Percentiles rank a stretch among this genome's conserved stretches.
phyloP scores from a whole-genome alignment of 2,888 invertebrate species.

The Alsophila aescularia region DNA sequence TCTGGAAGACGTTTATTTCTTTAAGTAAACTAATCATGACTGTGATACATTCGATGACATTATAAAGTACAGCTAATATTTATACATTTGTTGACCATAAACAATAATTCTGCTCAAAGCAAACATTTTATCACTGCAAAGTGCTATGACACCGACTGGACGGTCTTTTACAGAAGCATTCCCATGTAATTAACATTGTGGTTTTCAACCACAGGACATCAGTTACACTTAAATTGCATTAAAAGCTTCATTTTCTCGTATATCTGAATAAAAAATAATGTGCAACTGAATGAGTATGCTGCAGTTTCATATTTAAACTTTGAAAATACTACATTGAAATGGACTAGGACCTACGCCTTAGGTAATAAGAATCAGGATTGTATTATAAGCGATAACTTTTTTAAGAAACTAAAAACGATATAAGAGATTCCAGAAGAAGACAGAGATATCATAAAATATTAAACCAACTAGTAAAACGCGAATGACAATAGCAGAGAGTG shows the following conservation, averaged over 20 bases:
- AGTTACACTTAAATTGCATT: conserved; percentile 28
- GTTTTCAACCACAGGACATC: conserved; percentile 23
- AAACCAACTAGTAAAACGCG: conserved; percentile 5
- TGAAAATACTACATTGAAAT: neutral
- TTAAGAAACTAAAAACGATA: too few relatives aligned
- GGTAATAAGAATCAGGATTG: too few relatives aligned
- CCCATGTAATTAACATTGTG: conserved; percentile 6
- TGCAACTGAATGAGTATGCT: neutral
- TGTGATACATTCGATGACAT: too few relatives aligned
- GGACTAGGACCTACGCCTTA: neutral
- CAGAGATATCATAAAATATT: neutral
- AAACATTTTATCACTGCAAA: neutral
- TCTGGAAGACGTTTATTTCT: too few relatives aligned
- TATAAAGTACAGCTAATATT: too few relatives aligned
- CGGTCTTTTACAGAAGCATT: neutral
- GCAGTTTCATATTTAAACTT: too few relatives aligned
- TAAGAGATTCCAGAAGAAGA: too few relatives aligned
- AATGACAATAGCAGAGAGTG: too few relatives aligned
- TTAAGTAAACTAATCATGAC: too few relatives aligned
- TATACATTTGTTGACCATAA: too few relatives aligned
- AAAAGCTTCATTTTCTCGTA: conserved; percentile 9
- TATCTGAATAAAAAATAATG: neutral
- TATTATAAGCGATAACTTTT: too few relatives aligned
- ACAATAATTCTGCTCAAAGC: neutral
- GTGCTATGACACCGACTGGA: neutral